Conservation (phyloP, 2,797 vertebrate genomes). For the Mormyrops attenuatus region DNA sequence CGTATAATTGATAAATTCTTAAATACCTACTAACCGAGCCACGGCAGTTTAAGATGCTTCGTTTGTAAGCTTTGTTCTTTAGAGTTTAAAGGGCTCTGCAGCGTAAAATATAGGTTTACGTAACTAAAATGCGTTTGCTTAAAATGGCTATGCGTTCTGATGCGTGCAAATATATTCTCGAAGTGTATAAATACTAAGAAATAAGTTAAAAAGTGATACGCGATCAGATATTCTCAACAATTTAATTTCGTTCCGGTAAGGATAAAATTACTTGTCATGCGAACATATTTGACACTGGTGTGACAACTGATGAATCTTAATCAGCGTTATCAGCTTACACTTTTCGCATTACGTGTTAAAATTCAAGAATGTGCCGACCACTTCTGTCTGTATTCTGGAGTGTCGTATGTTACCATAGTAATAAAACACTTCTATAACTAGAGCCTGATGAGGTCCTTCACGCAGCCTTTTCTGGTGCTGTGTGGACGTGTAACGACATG, state of each 20-base stretch:
- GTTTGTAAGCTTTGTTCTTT: conserved; percentile 35
- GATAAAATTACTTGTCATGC: conserved; percentile 1
- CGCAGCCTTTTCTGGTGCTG: conserved; percentile 22
- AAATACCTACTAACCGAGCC: conserved; percentile 16
- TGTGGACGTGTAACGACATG: not conserved
- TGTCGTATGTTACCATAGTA: conserved; percentile 47
- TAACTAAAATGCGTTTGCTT: conserved; percentile 16
- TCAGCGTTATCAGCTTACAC: conserved; percentile 8
- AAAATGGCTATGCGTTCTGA: conserved; percentile 16
- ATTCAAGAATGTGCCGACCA: conserved; percentile 20
- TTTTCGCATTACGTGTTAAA: conserved; percentile 23
- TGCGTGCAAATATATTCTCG: not conserved
- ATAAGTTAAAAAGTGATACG: not conserved
- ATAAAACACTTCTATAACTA: conserved; percentile 38
- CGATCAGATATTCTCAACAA: not conserved
- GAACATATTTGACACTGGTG: not conserved
- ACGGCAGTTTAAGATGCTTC: not conserved
- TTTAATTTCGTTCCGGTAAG: not conserved
- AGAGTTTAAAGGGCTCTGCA: conserved; percentile 24
- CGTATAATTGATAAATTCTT: not conserved
- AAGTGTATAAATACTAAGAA: not conserved
- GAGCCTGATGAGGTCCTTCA: conserved; percentile 23
- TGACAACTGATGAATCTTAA: not conserved
- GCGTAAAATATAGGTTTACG: conserved; percentile 27
- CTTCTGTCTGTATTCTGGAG: conserved; percentile 35